These are phyloP conservation scores for Turdus rufiventris DNA, from an alignment of 2,113 vertebrate species.

Conservation along the genomic window DNA sequence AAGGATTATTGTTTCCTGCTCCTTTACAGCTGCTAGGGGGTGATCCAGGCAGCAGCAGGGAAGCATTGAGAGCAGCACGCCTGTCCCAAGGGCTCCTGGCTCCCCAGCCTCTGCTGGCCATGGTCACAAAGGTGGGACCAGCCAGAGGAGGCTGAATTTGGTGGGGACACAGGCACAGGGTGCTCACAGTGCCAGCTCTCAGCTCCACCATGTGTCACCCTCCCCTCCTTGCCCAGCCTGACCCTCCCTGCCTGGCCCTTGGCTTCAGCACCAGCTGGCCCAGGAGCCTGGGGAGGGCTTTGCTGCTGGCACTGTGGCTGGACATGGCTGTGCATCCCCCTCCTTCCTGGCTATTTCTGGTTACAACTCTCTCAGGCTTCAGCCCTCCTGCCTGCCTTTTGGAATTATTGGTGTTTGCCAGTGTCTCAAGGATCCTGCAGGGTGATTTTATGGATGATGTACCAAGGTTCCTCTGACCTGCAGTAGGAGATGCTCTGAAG, in stretches of 20 bases:
- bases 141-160: not conserved
- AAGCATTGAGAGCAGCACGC: rapidly evolving
- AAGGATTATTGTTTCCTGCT: not conserved
- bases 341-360: rapidly evolving
- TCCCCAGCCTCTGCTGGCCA: not conserved
- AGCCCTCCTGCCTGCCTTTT: not conserved
- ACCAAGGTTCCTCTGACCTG: not conserved
- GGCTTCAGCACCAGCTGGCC: not conserved
- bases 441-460: not conserved
- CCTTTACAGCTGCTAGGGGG: not conserved
- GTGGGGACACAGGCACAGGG: not conserved
- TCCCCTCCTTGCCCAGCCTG: not conserved
- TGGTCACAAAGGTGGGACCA: not conserved
- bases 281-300: not conserved
- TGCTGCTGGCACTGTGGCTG: rapidly evolving
- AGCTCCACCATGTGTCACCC: not conserved
- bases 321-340: too few species aligned
- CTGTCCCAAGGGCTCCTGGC: not conserved
- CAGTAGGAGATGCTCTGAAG: not conserved
- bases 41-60: not conserved
- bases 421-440: not conserved
- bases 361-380: not conserved
- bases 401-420: not conserved
- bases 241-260: rapidly evolving
- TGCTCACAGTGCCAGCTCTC: not conserved